Evolutionary conservation across 2,113 vertebrate species (phyloP), one percentile per base, ranked within the genome.

Genomic region (Corydoras sp.): DNA sequence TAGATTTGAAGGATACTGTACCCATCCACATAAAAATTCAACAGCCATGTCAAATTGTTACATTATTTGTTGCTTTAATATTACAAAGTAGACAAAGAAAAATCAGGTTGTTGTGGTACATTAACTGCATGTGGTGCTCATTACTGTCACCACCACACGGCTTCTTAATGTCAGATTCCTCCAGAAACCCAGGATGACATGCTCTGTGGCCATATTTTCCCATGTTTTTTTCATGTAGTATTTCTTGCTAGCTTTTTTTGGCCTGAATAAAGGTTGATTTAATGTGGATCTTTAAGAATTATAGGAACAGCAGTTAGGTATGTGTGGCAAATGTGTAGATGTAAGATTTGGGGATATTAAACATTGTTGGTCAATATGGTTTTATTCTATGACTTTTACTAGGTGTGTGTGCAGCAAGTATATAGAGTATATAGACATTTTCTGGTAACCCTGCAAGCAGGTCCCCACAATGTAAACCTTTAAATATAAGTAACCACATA

Each of bases 101-200:
- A 15, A 55, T 51, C 65, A 74, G 51, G 35, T 18, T 62, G 54
- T 13, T 56, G 51, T 63, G 74, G 59, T 60, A 72, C 58, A 71
- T 32, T 54, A 58, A 54, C 74, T 67, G 31, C 48, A 48, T 65
- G 62, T 76, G 62, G 70, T 67, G 35, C 64, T 76, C 63, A 62
- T 72, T 76, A 72, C 65, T 58, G 65, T 72, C 65, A 62, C 63
- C 58, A 71, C 63, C 58, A 35, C 31, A 31, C 64, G 61, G 70
- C 50, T 24, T 8, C 35, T 43, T 43, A 30, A 55, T 71, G 60
- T 62, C 71, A 50, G 24, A 13, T 29, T 54, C 51, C 50, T 60
- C 24, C 49, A 10, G 53, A 54, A 31, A 9, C 43, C 10, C 32
- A 12, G 14, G 24, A 43, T 50, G 48, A 29, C 11, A 24, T 24